phyloP scores from a whole-genome alignment of 2,113 vertebrate species.

The Pyrgilauda ruficollis region DNA sequence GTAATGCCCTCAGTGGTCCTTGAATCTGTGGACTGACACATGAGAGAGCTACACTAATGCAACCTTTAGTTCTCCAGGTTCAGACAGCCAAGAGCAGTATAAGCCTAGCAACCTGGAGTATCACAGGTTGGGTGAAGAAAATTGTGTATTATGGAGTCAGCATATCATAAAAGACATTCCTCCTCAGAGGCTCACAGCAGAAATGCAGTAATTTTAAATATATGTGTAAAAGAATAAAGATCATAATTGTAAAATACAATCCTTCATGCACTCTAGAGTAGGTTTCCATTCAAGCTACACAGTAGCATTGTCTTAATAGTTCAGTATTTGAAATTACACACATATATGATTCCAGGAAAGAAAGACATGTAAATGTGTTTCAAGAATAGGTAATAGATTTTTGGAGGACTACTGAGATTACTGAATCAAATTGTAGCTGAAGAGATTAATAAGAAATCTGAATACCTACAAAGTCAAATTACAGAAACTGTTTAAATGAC shows the following conservation, averaged over 20 bases:
- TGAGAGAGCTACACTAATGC: neutral
- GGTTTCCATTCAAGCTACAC: neutral
- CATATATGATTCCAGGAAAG: neutral
- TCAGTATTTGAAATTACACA: neutral
- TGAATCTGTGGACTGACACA: neutral
- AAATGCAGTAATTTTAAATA: neutral
- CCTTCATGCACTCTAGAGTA: neutral
- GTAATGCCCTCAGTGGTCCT: neutral
- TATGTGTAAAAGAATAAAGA: neutral
- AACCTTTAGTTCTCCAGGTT: neutral
- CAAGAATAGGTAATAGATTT: neutral
- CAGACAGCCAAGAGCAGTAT: neutral
- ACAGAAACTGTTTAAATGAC: neutral
- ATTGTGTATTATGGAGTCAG: neutral
- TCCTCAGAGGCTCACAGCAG: neutral
- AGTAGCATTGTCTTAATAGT: neutral
- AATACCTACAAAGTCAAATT: neutral
- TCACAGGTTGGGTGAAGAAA: neutral
- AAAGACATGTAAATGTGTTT: neutral
- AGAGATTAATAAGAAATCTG: neutral
- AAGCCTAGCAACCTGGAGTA: neutral
- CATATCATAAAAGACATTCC: neutral
- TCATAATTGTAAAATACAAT: neutral
- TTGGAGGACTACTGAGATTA: neutral
- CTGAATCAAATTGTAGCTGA: neutral